Percentiles rank a stretch among this genome's conserved stretches.
These are phyloP conservation scores for Cygnus buccinator DNA, from an alignment of 2,113 vertebrate species.

Conservation along the genomic window DNA sequence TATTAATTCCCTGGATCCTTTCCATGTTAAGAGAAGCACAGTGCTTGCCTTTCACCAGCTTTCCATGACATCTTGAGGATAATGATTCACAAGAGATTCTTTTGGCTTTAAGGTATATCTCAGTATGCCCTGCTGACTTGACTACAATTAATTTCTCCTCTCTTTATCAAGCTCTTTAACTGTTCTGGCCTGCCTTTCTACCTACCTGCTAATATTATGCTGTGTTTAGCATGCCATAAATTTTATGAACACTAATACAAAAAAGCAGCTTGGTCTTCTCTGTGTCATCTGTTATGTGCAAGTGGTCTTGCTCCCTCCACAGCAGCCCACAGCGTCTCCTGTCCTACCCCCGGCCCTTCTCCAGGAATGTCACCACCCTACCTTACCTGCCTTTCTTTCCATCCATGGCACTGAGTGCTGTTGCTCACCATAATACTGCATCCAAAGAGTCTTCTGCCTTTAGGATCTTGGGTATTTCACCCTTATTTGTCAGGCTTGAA, in stretches of 20 bases:
- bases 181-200: neutral
- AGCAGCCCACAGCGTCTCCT: neutral
- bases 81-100: neutral
- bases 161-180: neutral
- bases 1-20: neutral
- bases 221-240: neutral
- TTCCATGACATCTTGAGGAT: neutral
- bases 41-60: neutral
- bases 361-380: neutral
- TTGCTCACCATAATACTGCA: fast-evolving
- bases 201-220: neutral
- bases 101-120: neutral
- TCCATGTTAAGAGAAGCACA: neutral
- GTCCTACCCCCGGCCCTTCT: neutral
- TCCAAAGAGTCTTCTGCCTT: neutral
- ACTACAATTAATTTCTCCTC: neutral
- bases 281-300: fast-evolving
- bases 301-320: neutral
- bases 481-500: neutral
- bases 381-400: no score
- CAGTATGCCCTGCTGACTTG: neutral
- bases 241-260: neutral
- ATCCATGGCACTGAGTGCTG: neutral
- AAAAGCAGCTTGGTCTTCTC: neutral
- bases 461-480: neutral